Evolutionary conservation across 2,888 invertebrate species (phyloP).

Genomic region (Hirudinaria manillensis): DNA sequence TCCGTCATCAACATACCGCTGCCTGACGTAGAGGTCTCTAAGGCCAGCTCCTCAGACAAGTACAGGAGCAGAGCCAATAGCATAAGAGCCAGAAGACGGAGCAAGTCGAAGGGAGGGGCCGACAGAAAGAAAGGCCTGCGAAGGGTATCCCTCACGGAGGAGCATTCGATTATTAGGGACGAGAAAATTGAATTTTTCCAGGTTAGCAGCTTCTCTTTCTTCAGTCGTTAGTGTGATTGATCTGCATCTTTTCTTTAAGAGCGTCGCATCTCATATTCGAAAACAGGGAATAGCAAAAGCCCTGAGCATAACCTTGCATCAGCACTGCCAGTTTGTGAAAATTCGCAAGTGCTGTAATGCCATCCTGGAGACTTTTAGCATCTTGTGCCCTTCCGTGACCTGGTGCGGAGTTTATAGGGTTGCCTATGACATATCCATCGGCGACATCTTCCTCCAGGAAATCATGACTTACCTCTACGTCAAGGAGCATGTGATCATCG

Average conservation of each 20-base stretch:
- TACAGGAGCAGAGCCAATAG: background rate
- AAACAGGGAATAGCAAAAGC: slow-evolving; percentile 24
- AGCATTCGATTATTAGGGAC: slow-evolving; percentile 12
- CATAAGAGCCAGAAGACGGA: background rate
- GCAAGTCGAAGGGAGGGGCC: background rate
- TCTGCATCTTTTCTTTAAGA: no score
- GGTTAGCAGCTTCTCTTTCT: background rate
- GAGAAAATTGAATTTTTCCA: slow-evolving; percentile 27
- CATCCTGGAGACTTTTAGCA: background rate
- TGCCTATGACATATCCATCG: background rate
- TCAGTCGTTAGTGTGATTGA: no score
- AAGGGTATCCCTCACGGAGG: background rate
- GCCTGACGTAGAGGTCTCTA: no score
- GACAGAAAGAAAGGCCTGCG: background rate
- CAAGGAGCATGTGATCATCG: background rate
- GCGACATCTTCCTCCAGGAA: slow-evolving; percentile 22
- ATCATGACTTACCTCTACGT: slow-evolving; percentile 9
- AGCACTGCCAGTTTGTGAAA: slow-evolving; percentile 23
- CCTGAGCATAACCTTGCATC: slow-evolving; percentile 20
- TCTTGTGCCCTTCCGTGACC: background rate
- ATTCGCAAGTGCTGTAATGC: background rate
- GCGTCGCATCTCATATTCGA: no score
- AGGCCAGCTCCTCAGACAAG: no score
- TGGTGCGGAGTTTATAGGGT: slow-evolving; percentile 26
- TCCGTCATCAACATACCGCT: background rate